Evolutionary conservation across 2,797 vertebrate species (phyloP).

Genomic region (Sebastiscus albofasciatus): DNA sequence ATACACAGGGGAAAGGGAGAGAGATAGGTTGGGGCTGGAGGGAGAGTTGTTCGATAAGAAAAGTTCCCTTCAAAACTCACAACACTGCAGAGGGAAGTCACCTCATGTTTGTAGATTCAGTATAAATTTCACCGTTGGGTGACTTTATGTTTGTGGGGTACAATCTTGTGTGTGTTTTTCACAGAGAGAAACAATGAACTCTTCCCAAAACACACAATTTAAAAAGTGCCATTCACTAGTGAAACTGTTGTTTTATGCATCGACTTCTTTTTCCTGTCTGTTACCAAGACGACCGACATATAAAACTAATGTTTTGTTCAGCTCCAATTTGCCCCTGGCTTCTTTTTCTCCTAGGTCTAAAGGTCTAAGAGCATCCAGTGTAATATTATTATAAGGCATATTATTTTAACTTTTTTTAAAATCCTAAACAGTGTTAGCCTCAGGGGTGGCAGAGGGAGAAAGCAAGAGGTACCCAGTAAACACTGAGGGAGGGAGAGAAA

Average conservation of each 20-base stretch:
- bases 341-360: constrained; percentile 50
- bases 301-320: constrained; percentile 49
- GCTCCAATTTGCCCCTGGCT: constrained; percentile 52
- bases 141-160: background rate
- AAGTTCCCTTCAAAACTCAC: constrained; percentile 49
- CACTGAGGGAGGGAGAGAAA: background rate
- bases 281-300: constrained; percentile 71
- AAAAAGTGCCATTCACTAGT: constrained; percentile 15
- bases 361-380: constrained; percentile 39
- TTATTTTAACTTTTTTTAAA: constrained; percentile 33
- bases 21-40: constrained; percentile 25
- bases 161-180: background rate
- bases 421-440: constrained; percentile 8
- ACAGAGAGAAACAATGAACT: constrained; percentile 5
- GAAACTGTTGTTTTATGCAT: constrained; percentile 33
- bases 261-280: constrained; percentile 33
- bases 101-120: constrained; percentile 16
- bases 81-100: constrained; percentile 36
- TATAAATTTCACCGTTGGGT: background rate
- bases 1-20: constrained; percentile 24
- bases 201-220: constrained; percentile 30
- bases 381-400: constrained; percentile 43
- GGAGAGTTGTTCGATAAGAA: constrained; percentile 40
- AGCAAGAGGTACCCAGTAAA: background rate
- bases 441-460: background rate